Evolutionary conservation across 2,888 invertebrate genomes (phyloP).

Genomic region (Drosophila bunnanda): DNA sequence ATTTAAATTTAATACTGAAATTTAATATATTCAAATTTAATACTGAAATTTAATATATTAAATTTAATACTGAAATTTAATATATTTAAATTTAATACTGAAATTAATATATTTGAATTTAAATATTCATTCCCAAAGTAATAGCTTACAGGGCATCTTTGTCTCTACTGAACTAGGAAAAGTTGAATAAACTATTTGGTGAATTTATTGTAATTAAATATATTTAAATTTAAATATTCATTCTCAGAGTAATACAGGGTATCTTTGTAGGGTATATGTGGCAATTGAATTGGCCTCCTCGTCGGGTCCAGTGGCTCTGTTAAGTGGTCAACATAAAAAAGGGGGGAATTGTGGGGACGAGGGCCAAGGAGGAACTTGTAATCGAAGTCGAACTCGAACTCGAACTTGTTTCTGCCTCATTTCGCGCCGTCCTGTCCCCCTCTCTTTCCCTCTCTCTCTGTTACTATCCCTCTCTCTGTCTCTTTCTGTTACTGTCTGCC

Average conservation of each 20-base stretch:
- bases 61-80: no score
- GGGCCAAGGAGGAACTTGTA: constrained; percentile 28
- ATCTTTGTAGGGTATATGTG: background rate
- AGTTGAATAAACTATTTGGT: no score
- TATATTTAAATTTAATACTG: no score
- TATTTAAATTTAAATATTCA: no score
- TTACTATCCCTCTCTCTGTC: background rate
- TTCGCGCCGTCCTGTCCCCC: constrained; percentile 22
- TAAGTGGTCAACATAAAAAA: constrained; percentile 3
- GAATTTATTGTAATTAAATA: no score
- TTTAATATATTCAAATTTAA: no score
- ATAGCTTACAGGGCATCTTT: background rate
- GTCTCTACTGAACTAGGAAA: no score
- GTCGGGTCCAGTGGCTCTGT: constrained; percentile 6
- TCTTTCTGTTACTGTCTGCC: background rate
- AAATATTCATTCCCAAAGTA: no score
- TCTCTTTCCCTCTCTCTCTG: background rate
- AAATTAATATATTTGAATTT: no score
- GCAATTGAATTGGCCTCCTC: constrained; percentile 12
- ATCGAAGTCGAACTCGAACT: constrained; percentile 28
- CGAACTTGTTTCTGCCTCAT: constrained; percentile 60
- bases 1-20: no score
- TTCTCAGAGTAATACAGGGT: background rate
- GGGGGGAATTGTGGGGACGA: background rate
- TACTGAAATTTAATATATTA: no score